phyloP scores from a whole-genome alignment of 2,888 invertebrate genomes.

The Mythimna ferrago region DNA sequence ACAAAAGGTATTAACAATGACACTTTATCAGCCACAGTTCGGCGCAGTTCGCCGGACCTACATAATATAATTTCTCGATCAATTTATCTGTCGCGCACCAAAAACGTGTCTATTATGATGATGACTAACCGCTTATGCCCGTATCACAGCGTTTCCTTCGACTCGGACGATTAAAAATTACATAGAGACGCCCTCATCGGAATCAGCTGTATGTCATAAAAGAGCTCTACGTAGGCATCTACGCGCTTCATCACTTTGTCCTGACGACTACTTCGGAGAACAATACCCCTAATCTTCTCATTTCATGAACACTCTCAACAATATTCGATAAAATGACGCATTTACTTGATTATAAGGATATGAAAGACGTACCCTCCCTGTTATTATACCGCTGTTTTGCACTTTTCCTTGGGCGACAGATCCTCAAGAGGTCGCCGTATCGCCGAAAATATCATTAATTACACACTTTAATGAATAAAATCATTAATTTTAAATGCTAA shows the following conservation, averaged over 20 bases:
- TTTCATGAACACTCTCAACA: conserved; percentile 77
- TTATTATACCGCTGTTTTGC: conserved; percentile 86
- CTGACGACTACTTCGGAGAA: conserved; percentile 52
- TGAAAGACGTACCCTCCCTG: conserved; percentile 91
- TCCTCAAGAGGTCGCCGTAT: conserved; percentile 88
- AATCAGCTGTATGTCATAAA: conserved; percentile 87
- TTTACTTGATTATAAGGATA: conserved; percentile 88
- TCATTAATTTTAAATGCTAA: conserved; percentile 85
- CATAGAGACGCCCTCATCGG: conserved; percentile 83
- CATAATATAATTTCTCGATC: conserved; percentile 71
- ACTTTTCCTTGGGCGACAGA: conserved; percentile 87
- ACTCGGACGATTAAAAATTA: conserved; percentile 75
- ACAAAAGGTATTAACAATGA: conserved; percentile 79
- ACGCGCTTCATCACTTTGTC: conserved; percentile 58
- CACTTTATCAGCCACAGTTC: conserved; percentile 79
- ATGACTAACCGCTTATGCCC: conserved; percentile 88
- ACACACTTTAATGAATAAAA: conserved; percentile 84
- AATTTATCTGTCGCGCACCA: conserved; percentile 76
- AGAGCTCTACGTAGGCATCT: conserved; percentile 67
- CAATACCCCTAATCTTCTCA: conserved; percentile 70
- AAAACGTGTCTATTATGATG: conserved; percentile 82
- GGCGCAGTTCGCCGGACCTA: conserved; percentile 76
- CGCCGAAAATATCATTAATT: conserved; percentile 89
- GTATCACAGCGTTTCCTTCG: conserved; percentile 82
- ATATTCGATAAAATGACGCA: conserved; percentile 90